These are phyloP conservation scores for Danio aesculapii DNA, from an alignment of 2,797 vertebrate genomes.

Conservation along the genomic window DNA sequence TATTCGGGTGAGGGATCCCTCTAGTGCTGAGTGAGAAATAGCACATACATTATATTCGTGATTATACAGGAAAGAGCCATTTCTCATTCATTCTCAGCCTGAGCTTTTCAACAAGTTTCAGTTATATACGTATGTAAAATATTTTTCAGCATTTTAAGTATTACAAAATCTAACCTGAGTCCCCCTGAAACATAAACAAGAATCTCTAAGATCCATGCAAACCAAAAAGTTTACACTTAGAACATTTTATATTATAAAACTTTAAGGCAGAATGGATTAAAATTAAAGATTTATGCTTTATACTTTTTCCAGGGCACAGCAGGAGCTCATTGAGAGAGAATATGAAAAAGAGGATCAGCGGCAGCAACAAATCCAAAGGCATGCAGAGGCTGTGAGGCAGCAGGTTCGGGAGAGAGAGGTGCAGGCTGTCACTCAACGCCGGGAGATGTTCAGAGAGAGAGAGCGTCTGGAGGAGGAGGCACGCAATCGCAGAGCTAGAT, in stretches of 20 bases:
- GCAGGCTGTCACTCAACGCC: constrained; percentile 69
- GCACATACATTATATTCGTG: too few relatives aligned
- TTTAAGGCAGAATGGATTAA: not conserved
- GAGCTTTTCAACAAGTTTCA: too few relatives aligned
- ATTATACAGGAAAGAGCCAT: too few relatives aligned
- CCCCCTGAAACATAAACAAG: not conserved
- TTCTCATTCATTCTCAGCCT: too few relatives aligned
- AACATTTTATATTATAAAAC: not conserved
- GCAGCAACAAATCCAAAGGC: constrained; percentile 54
- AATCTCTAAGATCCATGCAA: not conserved
- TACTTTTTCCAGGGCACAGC: constrained; percentile 76
- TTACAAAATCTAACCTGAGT: not conserved
- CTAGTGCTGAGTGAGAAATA: too few relatives aligned
- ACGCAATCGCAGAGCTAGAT: constrained; percentile 70
- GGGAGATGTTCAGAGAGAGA: constrained; percentile 78
- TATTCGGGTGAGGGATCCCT: too few relatives aligned
- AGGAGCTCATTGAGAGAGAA: constrained; percentile 77
- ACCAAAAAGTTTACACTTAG: not conserved
- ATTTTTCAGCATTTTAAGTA: too few relatives aligned
- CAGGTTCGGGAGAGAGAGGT: constrained; percentile 84
- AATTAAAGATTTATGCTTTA: not conserved
- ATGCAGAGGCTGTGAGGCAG: constrained; percentile 75
- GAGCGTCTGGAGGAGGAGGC: constrained; percentile 78
- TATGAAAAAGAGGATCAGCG: constrained; percentile 73
- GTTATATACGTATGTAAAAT: too few relatives aligned